These are phyloP conservation scores for Eidolon helvum DNA, from an alignment of 2,113 vertebrate genomes.

Conservation along the genomic window DNA sequence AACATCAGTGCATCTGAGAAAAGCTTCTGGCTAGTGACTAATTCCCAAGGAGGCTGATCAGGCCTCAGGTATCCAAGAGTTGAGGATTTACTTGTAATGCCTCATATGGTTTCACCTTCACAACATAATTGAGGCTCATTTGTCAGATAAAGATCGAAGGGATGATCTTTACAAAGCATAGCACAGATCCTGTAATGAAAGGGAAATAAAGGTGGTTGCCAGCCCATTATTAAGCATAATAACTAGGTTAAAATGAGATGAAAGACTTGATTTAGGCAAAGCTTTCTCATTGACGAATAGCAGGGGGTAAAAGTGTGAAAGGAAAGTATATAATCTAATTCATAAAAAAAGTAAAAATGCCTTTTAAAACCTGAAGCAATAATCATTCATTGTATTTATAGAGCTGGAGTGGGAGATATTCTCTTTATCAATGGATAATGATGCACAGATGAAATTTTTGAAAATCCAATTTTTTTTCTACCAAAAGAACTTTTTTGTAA, in stretches of 20 bases:
- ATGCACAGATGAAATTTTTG: background rate
- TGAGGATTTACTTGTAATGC: conserved; percentile 19
- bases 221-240: conserved; percentile 53
- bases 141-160: background rate
- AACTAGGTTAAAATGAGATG: conserved; percentile 52
- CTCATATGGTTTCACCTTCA: background rate
- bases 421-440: background rate
- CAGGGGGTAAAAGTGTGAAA: conserved; percentile 51
- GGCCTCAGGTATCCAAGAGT: background rate
- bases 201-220: conserved; percentile 41
- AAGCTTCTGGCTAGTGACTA: background rate
- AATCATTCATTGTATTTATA: conserved; percentile 27
- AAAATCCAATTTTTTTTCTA: background rate
- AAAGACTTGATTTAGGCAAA: conserved; percentile 56
- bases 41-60: background rate
- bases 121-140: background rate
- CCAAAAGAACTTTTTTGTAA: background rate
- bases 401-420: background rate
- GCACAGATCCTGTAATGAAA: conserved; percentile 47
- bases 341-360: conserved; percentile 46
- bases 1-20: background rate
- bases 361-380: conserved; percentile 9
- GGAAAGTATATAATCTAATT: conserved; percentile 38
- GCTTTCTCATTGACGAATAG: conserved; percentile 40
- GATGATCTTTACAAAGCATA: conserved; percentile 51